These are phyloP conservation scores for Dolomedes plantarius DNA, from an alignment of 2,888 invertebrate species.

Conservation along the genomic window DNA sequence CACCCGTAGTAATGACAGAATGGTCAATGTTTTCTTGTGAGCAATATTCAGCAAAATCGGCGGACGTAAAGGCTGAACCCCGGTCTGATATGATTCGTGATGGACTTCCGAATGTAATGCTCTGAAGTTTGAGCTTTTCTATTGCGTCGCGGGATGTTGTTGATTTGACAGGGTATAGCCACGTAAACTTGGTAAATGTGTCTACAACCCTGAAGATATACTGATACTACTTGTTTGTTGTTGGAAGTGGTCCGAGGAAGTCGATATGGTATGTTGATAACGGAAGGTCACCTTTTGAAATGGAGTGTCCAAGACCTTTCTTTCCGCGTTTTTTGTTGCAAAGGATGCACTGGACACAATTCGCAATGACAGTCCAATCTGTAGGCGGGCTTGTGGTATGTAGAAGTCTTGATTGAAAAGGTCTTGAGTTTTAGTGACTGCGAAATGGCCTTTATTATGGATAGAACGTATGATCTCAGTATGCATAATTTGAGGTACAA, in stretches of 20 bases:
- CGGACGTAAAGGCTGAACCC: no score
- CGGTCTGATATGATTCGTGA: no score
- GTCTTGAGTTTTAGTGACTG: not conserved
- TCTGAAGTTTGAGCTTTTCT: no score
- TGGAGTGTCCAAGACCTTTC: not conserved
- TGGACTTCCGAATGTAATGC: no score
- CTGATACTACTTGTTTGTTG: not conserved
- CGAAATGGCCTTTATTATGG: constrained; percentile 23
- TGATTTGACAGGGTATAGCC: no score
- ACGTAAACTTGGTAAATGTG: no score
- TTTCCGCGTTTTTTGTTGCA: not conserved
- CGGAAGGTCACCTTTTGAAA: not conserved
- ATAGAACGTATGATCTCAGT: not conserved
- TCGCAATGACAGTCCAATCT: not conserved
- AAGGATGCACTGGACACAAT: not conserved
- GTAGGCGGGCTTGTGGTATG: not conserved
- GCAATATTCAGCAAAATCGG: no score
- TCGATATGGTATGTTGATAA: not conserved
- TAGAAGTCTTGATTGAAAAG: not conserved
- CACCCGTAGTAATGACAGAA: no score
- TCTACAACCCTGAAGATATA: not conserved
- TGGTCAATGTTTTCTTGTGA: no score
- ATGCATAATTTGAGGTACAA: constrained; percentile 1
- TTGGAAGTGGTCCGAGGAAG: not conserved
- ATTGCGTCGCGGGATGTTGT: no score